Evolutionary conservation across 2,888 invertebrate species (phyloP), one percentile per base, ranked within the genome.

Genomic region (Anoplius nigerrimus): DNA sequence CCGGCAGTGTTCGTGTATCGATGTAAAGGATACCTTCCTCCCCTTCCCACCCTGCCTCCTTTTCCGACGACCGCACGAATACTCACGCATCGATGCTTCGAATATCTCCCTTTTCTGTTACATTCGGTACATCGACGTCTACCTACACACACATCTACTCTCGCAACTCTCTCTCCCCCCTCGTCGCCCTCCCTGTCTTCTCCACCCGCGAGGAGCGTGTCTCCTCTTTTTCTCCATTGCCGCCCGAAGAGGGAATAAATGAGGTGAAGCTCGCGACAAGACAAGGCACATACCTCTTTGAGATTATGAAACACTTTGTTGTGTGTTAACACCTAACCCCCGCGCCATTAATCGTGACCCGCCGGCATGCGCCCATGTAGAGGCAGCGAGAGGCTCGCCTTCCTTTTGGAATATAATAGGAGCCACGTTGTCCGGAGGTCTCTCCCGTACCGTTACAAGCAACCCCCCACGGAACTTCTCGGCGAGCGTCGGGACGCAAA

Each of bases 231-330:
- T 64, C 61, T 57, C 69, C 75, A 72, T 78, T 61, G 78, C 65
- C 64, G 43, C 70, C 75, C 72, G 74, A 72, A 78, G 71, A 45
- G 54, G 69, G 69, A 73, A 79, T 80, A 78, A 76, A 79, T 67
- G 76, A 78, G 76, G 67, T 62, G 62, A 60, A 68, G 62, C 68
- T 65, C 27, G 74, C 76, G 69, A 80, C 74, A 74, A 65, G 76
- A 81, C 79, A 75, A 75, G 73, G 69, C 72, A 72, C 78, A 78
- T 81, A 74, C 78, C 74, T 76, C 81, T 75, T 76, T 77, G 66
- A 62, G 80, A 75, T 72, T 82, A 78, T 82, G 82, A 81, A 81
- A 82, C 78, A 82, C 81, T 82, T 78, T 74, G 78, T 74, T 70
- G 75, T 71, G 67, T 72, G 80, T 81, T 82, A 80, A 82, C 81